These are phyloP conservation scores for Murina feae DNA, from an alignment of 2,113 vertebrate species.

Conservation along the genomic window DNA sequence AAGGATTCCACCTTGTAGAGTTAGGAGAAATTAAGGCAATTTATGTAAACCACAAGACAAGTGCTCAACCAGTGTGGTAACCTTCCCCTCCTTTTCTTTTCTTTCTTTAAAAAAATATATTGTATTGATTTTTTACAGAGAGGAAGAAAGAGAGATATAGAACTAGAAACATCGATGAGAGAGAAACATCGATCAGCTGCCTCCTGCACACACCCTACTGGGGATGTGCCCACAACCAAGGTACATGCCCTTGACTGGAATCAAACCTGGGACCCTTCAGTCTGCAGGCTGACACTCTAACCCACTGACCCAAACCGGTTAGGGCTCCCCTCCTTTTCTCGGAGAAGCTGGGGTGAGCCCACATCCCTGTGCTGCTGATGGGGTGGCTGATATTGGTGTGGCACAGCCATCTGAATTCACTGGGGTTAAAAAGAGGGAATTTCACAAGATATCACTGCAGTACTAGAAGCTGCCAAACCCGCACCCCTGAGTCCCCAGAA, in stretches of 20 bases:
- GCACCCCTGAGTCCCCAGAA: background rate
- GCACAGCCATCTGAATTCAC: background rate
- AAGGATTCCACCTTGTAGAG: background rate
- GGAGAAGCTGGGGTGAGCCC: background rate
- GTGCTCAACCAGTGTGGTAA: fast-evolving
- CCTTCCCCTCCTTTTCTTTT: background rate
- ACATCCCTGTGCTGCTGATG: fast-evolving
- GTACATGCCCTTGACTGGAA: too few species aligned
- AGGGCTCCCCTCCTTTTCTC: background rate
- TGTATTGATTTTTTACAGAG: too few species aligned
- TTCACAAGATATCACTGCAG: background rate
- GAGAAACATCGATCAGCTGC: too few species aligned
- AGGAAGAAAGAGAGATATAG: too few species aligned
- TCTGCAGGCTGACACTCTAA: too few species aligned
- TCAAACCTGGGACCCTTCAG: too few species aligned
- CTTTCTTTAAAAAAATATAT: too few species aligned
- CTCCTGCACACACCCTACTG: too few species aligned
- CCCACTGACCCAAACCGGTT: too few species aligned
- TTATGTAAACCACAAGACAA: background rate
- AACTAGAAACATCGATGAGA: too few species aligned
- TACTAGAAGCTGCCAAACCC: background rate
- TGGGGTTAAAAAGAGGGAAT: background rate
- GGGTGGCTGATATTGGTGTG: fast-evolving
- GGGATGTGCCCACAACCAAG: too few species aligned
- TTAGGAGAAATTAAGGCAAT: background rate